Percentiles rank a stretch among this genome's conserved stretches.
Conservation (phyloP, 2,113 vertebrate species). For the Anas platyrhynchos region DNA sequence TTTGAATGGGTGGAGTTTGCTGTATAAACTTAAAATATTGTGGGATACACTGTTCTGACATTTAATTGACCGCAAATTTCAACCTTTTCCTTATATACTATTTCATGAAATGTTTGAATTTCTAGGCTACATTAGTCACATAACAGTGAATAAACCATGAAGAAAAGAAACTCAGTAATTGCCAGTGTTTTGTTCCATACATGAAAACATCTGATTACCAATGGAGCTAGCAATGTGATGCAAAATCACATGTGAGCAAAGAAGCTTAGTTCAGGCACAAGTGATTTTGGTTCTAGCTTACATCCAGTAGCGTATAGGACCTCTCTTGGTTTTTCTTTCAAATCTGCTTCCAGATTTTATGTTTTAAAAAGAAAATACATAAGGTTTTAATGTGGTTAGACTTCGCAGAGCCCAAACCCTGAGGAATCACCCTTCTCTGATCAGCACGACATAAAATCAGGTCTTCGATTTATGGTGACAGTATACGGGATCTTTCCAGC, state of each 20-base stretch:
- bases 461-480: background rate
- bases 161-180: background rate
- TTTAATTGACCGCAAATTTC: too few relatives aligned
- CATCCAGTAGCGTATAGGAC: background rate
- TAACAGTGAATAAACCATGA: background rate
- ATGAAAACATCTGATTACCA: background rate
- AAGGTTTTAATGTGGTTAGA: background rate
- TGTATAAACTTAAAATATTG: background rate
- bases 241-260: background rate
- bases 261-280: background rate
- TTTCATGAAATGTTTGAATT: constrained; percentile 10
- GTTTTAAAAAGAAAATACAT: background rate
- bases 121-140: background rate
- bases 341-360: background rate
- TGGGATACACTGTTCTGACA: background rate
- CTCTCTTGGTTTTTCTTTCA: background rate
- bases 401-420: background rate
- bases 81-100: background rate
- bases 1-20: background rate
- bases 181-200: background rate
- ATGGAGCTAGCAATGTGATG: background rate
- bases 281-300: background rate
- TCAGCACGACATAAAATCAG: background rate
- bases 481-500: background rate
- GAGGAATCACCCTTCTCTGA: background rate